These are phyloP conservation scores for Leuciscus waleckii DNA, from an alignment of 2,797 vertebrate genomes.

Conservation along the genomic window DNA sequence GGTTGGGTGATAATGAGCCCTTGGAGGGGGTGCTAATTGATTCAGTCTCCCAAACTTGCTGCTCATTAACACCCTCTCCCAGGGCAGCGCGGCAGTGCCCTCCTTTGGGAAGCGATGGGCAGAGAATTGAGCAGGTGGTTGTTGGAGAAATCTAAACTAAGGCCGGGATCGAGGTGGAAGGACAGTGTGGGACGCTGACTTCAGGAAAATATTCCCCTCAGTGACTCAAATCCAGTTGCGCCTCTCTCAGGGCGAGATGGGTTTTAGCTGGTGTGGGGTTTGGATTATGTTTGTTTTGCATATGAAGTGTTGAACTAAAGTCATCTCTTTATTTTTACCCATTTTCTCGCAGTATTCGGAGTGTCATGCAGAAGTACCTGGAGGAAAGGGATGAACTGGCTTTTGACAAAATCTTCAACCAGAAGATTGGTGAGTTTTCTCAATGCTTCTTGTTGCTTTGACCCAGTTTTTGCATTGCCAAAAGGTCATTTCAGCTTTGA, in stretches of 20 bases:
- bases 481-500: not conserved
- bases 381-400: slow-evolving; percentile 94
- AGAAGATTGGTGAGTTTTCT: slow-evolving; percentile 90
- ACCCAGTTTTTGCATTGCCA: slow-evolving; percentile 1
- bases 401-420: slow-evolving; percentile 98
- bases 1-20: slow-evolving; percentile 73
- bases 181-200: slow-evolving; percentile 3
- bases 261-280: not conserved
- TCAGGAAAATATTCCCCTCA: not conserved
- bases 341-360: slow-evolving; percentile 86
- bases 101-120: slow-evolving; percentile 57
- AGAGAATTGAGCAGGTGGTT: slow-evolving; percentile 58
- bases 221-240: not conserved
- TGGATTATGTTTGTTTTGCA: not conserved
- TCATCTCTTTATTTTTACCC: not conserved
- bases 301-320: not conserved
- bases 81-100: slow-evolving; percentile 60
- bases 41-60: slow-evolving; percentile 70
- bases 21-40: slow-evolving; percentile 77
- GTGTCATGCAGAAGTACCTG: slow-evolving; percentile 99
- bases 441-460: not conserved
- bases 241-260: not conserved
- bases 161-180: slow-evolving; percentile 62
- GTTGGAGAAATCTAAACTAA: slow-evolving; percentile 65
- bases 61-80: slow-evolving; percentile 77